Evolutionary conservation across 2,797 vertebrate species (phyloP).

Genomic region (Prionace glauca): DNA sequence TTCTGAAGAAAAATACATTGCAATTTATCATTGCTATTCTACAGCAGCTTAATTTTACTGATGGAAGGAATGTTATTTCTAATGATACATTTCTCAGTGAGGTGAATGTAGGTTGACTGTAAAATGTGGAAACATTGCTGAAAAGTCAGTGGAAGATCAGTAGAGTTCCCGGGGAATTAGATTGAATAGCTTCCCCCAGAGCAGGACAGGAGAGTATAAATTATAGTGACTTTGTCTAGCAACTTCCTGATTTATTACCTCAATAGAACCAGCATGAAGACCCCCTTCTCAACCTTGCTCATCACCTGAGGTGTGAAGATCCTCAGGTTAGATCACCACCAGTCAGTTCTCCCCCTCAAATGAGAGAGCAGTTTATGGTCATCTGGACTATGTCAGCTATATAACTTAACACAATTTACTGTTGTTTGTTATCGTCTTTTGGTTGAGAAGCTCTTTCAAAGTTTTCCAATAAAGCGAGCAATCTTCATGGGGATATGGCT

Average conservation of each 20-base stretch:
- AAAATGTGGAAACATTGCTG: not conserved
- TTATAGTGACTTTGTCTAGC: not conserved
- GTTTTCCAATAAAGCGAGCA: not conserved
- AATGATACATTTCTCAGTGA: not conserved
- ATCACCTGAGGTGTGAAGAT: too few relatives aligned
- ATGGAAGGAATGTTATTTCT: not conserved
- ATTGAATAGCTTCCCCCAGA: not conserved
- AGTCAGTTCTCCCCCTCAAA: too few relatives aligned
- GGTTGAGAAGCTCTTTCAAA: not conserved
- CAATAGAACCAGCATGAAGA: not conserved
- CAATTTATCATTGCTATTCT: not conserved
- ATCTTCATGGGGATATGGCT: not conserved
- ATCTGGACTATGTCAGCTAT: too few relatives aligned
- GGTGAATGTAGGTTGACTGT: not conserved
- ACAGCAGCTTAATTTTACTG: not conserved
- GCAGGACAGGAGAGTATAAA: too few relatives aligned
- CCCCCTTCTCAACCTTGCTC: too few relatives aligned
- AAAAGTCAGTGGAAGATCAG: not conserved
- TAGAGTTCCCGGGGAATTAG: not conserved
- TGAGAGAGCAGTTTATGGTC: too few relatives aligned
- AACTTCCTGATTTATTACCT: not conserved
- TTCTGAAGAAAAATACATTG: not conserved
- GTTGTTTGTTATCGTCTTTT: not conserved
- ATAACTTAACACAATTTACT: not conserved
- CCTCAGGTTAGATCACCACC: too few relatives aligned